Conservation (phyloP, 2,113 vertebrate species). For the Asarcornis scutulata region DNA sequence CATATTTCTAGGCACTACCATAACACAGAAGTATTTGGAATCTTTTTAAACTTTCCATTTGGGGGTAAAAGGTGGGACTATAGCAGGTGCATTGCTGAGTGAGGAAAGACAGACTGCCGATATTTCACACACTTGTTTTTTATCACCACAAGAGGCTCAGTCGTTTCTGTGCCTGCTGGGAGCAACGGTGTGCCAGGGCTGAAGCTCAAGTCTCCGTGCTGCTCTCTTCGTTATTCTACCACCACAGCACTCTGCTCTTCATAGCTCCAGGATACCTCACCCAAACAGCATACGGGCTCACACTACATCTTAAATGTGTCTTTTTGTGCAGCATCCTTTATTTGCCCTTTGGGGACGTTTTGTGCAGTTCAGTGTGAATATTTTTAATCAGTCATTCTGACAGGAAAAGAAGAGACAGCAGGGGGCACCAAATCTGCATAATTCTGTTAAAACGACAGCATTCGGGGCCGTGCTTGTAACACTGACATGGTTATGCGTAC, state of each 20-base stretch:
- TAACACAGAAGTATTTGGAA: background rate
- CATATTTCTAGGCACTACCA: background rate
- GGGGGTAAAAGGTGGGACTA: background rate
- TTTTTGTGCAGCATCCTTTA: background rate
- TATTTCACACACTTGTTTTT: background rate
- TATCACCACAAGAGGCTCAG: background rate
- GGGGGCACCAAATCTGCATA: slow-evolving; percentile 77
- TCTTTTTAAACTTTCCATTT: background rate
- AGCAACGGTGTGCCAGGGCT: background rate
- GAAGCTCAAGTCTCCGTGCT: background rate
- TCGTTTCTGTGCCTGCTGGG: background rate
- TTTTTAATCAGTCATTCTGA: background rate
- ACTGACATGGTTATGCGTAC: background rate
- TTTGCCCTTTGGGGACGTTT: background rate
- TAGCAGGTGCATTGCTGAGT: background rate
- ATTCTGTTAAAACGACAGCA: background rate
- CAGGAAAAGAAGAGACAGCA: slow-evolving; percentile 59
- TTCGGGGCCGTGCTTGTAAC: background rate
- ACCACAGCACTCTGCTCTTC: background rate
- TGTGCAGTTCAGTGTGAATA: background rate
- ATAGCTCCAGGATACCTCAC: background rate
- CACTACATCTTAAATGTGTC: background rate
- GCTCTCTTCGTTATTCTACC: background rate
- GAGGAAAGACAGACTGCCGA: background rate
- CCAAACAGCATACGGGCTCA: background rate